Base-by-base conservation (phyloP, 2,113 vertebrate genomes). In the Gorsachius goisagi region DNA sequence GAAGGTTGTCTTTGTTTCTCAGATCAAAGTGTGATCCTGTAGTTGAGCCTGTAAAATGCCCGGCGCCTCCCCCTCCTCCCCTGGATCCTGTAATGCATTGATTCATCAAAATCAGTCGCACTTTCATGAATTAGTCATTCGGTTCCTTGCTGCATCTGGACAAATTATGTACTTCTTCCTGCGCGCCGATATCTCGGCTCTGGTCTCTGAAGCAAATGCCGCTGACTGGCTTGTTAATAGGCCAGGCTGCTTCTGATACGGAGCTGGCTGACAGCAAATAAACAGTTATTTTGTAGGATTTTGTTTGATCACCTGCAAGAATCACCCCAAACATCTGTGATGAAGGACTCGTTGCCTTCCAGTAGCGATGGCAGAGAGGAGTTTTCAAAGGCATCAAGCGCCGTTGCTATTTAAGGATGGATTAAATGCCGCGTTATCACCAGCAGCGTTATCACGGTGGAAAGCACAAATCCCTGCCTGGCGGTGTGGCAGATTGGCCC, bases 101-200 rank as follows among this genome's bases (percentile, higher is more conserved):
- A 97, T 97, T 97, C 94, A 88, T 96, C 96, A 92, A 93, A 97
- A 97, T 97, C 95, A 96, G 96, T 96, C 11, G 45, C 77, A 88
- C 94, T 92, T 94, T 96, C 96, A 97, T 96, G 95, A 95, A 97
- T 97, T 97, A 96, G 93, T 96, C 95, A 97, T 95, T 60, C 3
- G 81, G 81, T 16, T 96, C 89, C 91, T 93, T 3, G 10, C 95
- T 89, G 91, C 96, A 97, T 95, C 91, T 95, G 96, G 93, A 93
- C 94, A 95, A 93, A 95, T 95, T 77, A 79, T 56, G 89, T 89
- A 60, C 89, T 79, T 87, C 81, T 95, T 95, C 81, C 96, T 89
- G 92, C 17, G 0, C 1, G 5, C 89, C 1, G 23, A 3, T 85
- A 71, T 35, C 89, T 92, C 33, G 0, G 77, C 89, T 69, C 71